Evolutionary conservation across 1,140 invertebrate genomes (phyloP), one percentile per base, ranked within the genome.

Genomic region (Dufourea novaeangliae): DNA sequence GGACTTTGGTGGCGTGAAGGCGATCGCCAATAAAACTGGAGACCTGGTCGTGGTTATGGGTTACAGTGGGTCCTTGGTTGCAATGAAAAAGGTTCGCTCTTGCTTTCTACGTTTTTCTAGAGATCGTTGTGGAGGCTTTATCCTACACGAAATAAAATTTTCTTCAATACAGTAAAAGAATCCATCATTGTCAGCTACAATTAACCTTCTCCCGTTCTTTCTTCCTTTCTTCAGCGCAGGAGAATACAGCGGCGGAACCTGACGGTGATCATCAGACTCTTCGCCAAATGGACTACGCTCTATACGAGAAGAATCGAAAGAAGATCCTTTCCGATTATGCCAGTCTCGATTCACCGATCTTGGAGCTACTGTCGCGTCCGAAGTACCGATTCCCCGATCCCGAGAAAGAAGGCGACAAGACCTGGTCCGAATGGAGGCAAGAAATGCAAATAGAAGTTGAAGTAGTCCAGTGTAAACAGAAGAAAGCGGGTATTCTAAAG

Each of bases 401-500:
- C 0, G 25, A 66, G 1, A 44, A 66, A 25, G 37, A 66, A 27
- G 41, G 77, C 1, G 79, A 79, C 22, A 59, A 70, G 8, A 87
- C 85, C 17, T 92, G 90, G 90, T 12, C 73, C 1, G 85, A 91
- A 2, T 92, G 90, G 90, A 80, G 69, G 22, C 3, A 81, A n/a
- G 27, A 80, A 22, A 10, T 72, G 8, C 79, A 79, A n/a, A 14
- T 83, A 1, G 27, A 63, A 3, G 52, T 81, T 46, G 89, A 91
- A 50, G 59, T 41, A 11, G 70, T 52, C 34, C 10, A 69, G 7
- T 87, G 29, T 66, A 29, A 25, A 0, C 2, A 46, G 14, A 59
- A 83, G 22, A 91, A 79, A 52, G 54, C 34, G 1, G 25, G 34
- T 11, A 83, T 92, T 61, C 2, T 72, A 20, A 39, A 34, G 3